A percentile compares a stretch with the other conserved stretches of the same genome.
These are phyloP conservation scores for Enhydra lutris DNA, from an alignment of 2,113 vertebrate species.

Conservation along the genomic window DNA sequence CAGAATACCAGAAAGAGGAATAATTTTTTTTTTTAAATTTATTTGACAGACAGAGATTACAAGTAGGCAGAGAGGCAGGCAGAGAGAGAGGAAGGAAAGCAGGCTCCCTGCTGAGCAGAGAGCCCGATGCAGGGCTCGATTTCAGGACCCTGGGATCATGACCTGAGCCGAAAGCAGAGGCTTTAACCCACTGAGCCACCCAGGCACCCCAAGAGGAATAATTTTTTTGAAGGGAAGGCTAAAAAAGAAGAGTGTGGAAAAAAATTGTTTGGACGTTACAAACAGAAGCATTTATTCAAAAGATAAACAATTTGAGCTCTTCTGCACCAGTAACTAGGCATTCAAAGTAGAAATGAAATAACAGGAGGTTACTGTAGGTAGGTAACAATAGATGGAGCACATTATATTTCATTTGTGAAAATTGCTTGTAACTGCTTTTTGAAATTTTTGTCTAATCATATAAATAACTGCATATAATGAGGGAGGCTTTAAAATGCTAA, in stretches of 20 bases:
- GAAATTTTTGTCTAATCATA: background rate
- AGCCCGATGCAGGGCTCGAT: no score
- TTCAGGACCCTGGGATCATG: no score
- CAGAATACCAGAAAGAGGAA: background rate
- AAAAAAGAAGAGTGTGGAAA: background rate
- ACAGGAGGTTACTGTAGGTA: background rate
- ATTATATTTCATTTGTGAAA: constrained; percentile 26
- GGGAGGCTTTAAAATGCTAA: background rate
- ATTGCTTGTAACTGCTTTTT: background rate
- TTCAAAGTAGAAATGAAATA: background rate
- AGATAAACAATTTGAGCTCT: background rate
- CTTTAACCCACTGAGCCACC: no score
- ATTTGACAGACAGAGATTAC: no score
- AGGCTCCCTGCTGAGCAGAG: no score
- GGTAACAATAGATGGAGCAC: background rate
- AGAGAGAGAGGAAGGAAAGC: no score
- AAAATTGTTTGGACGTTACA: background rate
- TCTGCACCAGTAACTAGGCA: background rate
- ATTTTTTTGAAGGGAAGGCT: background rate
- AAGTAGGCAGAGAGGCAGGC: no score
- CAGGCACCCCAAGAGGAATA: no score
- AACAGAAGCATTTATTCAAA: background rate
- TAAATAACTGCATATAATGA: background rate
- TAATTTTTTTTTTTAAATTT: background rate
- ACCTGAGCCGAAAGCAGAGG: no score